Conservation (phyloP, 2,797 vertebrate genomes). For the Austrolebias charrua region DNA sequence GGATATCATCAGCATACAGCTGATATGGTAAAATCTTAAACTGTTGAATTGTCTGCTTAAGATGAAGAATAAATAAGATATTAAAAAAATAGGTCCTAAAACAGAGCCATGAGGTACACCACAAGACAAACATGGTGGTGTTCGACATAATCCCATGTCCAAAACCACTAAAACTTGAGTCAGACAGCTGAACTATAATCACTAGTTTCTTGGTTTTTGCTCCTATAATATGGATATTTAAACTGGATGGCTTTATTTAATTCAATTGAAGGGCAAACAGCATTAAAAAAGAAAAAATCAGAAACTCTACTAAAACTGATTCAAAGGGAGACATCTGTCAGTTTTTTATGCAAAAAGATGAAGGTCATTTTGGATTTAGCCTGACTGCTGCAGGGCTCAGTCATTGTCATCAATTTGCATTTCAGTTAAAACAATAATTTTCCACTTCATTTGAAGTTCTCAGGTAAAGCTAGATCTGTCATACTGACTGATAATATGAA, state of each 20-base stretch:
- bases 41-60: too few species aligned
- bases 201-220: neutral
- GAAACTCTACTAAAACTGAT: constrained; percentile 19
- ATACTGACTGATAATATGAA: neutral
- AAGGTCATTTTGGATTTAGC: constrained; percentile 20
- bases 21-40: too few species aligned
- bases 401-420: too few species aligned
- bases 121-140: too few species aligned
- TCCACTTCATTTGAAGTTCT: constrained; percentile 6
- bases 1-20: too few species aligned
- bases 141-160: too few species aligned
- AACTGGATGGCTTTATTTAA: constrained; percentile 46
- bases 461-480: constrained; percentile 5
- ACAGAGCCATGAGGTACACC: too few species aligned
- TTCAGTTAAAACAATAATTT: neutral
- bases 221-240: constrained; percentile 34
- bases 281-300: neutral
- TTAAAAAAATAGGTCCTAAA: too few species aligned
- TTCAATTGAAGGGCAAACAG: constrained; percentile 32
- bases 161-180: too few species aligned
- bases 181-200: too few species aligned
- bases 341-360: constrained; percentile 49
- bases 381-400: too few species aligned
- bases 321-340: constrained; percentile 49
- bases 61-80: too few species aligned